A percentile compares a stretch with the other conserved stretches of the same genome.
Conservation (phyloP, 64 coral and sea anemone species). For the Trachythela sp. region DNA sequence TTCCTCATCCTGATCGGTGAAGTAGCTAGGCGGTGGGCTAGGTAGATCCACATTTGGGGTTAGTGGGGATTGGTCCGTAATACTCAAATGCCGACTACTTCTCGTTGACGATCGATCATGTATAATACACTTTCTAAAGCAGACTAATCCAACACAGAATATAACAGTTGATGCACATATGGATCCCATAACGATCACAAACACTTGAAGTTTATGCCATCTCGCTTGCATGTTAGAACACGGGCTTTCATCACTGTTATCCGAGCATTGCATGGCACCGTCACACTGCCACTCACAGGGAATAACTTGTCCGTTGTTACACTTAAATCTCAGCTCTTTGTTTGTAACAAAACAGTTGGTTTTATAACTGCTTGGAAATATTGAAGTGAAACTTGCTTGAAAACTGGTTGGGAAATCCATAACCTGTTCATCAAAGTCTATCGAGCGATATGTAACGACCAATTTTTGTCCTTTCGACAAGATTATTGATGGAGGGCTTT, state of each 20-base stretch:
- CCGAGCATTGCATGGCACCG: background rate
- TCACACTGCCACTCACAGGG: background rate
- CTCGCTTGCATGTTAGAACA: background rate
- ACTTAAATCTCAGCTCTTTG: background rate
- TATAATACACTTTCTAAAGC: slow-evolving; percentile 5
- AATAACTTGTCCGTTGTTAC: background rate
- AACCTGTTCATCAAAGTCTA: background rate
- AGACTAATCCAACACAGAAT: background rate
- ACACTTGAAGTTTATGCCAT: slow-evolving; percentile 14
- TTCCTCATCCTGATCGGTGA: background rate
- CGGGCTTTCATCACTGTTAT: background rate
- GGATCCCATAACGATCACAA: slow-evolving; percentile 8
- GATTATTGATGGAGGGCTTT: background rate
- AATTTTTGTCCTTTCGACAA: background rate
- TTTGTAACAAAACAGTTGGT: background rate
- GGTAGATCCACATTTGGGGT: background rate
- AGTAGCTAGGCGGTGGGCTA: background rate
- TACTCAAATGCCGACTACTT: background rate
- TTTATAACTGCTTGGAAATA: background rate
- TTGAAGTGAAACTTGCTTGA: background rate
- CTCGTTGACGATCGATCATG: background rate
- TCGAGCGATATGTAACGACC: background rate
- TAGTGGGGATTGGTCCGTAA: background rate
- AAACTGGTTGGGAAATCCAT: background rate
- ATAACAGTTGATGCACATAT: slow-evolving; percentile 11